Percentiles rank a stretch among this genome's conserved stretches.
phyloP scores from a whole-genome alignment of 2,888 invertebrate genomes.

The Macaria notata region DNA sequence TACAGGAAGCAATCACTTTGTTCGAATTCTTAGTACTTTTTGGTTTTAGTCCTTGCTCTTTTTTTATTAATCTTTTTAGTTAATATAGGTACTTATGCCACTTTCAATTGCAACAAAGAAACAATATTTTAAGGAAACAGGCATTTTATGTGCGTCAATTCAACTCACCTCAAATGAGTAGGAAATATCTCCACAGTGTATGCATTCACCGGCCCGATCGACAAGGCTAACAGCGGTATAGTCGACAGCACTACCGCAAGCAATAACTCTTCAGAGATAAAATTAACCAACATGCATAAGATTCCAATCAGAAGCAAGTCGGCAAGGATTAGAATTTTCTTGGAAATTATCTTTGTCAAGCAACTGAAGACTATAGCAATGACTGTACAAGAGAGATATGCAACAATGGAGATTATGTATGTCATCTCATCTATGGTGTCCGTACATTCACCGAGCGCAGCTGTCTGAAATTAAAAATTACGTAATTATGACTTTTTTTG shows the following conservation, averaged over 20 bases:
- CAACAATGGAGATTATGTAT: constrained; percentile 59
- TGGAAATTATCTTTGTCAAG: constrained; percentile 60
- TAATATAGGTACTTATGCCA: too few relatives aligned
- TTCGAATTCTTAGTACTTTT: too few relatives aligned
- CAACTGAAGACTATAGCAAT: too few relatives aligned
- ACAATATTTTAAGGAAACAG: too few relatives aligned
- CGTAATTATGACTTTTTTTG: too few relatives aligned
- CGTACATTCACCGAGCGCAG: constrained; percentile 45
- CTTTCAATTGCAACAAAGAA: too few relatives aligned
- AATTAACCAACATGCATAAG: constrained; percentile 62
- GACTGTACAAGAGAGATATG: constrained; percentile 55
- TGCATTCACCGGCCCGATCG: constrained; percentile 71
- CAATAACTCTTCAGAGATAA: constrained; percentile 58
- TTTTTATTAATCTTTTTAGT: too few relatives aligned
- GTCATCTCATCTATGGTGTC: constrained; percentile 64
- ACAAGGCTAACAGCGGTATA: constrained; percentile 58
- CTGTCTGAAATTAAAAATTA: constrained; percentile 48
- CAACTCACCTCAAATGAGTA: constrained; percentile 65
- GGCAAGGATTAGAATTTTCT: constrained; percentile 58
- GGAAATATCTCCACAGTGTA: constrained; percentile 73
- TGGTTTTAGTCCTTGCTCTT: too few relatives aligned
- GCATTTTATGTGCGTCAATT: too few relatives aligned
- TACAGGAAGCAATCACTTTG: too few relatives aligned
- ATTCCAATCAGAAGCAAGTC: constrained; percentile 56
- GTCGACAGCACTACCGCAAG: constrained; percentile 66